A percentile compares a stretch with the other conserved stretches of the same genome.
These are phyloP conservation scores for Eira barbara DNA, from an alignment of 2,113 vertebrate species.

Conservation along the genomic window DNA sequence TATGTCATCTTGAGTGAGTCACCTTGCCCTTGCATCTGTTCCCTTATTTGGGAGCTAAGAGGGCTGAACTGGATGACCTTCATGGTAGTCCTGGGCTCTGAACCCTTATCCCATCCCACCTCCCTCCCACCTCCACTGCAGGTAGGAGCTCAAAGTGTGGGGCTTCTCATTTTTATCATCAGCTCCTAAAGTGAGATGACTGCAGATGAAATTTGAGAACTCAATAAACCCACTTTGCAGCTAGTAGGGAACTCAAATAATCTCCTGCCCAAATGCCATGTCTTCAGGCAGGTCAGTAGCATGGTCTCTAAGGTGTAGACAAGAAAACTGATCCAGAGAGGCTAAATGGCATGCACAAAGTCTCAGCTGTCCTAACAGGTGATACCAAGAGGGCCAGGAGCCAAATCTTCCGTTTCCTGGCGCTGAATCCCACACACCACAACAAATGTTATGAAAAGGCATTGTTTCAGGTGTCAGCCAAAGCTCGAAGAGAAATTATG, in stretches of 20 bases:
- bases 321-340: not conserved
- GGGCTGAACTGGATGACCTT: not conserved
- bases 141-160: not conserved
- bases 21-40: not conserved
- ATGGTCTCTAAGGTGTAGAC: not conserved
- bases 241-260: not conserved
- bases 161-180: not conserved
- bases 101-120: not conserved
- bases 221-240: not conserved
- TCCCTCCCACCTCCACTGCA: not conserved
- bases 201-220: not conserved
- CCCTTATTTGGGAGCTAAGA: not conserved
- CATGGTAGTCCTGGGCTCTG: not conserved
- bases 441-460: not conserved
- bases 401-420: not conserved
- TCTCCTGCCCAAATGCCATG: not conserved
- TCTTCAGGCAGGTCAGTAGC: not conserved
- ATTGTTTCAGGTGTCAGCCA: not conserved
- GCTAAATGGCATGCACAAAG: not conserved
- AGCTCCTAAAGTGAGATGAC: not conserved
- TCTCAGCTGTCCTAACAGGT: not conserved
- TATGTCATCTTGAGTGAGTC: not conserved
- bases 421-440: not conserved
- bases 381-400: not conserved
- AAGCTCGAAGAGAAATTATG: not conserved